These are phyloP conservation scores for Mirounga angustirostris DNA, from an alignment of 2,113 vertebrate genomes.

Conservation along the genomic window DNA sequence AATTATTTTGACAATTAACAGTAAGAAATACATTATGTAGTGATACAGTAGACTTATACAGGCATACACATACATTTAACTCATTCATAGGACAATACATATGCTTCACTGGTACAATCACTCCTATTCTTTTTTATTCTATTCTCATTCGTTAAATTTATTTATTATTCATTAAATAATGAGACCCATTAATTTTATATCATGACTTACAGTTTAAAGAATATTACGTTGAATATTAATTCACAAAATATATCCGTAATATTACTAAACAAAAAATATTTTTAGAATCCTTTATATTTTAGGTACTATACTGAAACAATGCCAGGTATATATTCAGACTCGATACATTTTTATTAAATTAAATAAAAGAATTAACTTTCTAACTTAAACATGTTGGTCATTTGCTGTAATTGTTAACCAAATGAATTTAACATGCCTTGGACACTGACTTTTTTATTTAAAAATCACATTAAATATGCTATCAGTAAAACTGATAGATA, in stretches of 20 bases:
- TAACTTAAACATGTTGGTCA: background rate
- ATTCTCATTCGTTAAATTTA: background rate
- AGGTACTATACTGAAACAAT: background rate
- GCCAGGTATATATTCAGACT: background rate
- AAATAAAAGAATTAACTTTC: background rate
- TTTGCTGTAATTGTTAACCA: background rate
- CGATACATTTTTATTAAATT: background rate
- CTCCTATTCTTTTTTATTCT: background rate
- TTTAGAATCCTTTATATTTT: background rate
- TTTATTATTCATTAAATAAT: background rate
- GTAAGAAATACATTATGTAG: background rate
- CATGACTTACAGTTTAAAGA: background rate
- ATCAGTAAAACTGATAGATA: background rate
- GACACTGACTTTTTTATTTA: background rate
- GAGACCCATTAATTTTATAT: background rate
- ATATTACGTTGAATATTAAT: background rate
- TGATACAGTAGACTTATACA: background rate
- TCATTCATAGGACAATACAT: background rate
- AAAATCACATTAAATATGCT: background rate
- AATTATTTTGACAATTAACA: background rate
- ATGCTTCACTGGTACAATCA: background rate
- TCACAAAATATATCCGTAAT: background rate
- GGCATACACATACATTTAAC: background rate
- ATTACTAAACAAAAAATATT: background rate
- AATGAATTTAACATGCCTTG: background rate